Percentiles rank a stretch among this genome's conserved stretches.
Conservation (phyloP, 2,888 invertebrate species). For the Lysandra bellargus region DNA sequence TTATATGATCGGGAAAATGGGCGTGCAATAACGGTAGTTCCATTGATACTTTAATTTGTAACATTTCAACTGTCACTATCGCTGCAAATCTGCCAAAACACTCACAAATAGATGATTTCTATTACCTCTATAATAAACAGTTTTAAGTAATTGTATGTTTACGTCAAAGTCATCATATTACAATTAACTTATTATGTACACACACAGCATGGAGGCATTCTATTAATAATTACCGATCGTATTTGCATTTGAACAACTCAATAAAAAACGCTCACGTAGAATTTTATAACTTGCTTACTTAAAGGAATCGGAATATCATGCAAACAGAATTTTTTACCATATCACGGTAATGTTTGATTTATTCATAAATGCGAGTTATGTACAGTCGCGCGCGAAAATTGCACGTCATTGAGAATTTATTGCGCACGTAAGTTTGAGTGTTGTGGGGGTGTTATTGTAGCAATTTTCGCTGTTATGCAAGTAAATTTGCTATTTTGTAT, state of each 20-base stretch:
- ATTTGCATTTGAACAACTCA: neutral
- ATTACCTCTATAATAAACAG: too few relatives aligned
- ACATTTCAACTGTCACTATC: too few relatives aligned
- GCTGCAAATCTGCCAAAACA: too few relatives aligned
- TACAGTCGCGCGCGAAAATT: conserved; percentile 6
- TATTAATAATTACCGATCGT: neutral
- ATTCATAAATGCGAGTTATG: conserved; percentile 6
- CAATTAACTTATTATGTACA: too few relatives aligned
- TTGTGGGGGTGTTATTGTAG: neutral
- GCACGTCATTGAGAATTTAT: conserved; percentile 14
- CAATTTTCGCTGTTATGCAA: neutral
- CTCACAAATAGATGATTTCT: too few relatives aligned
- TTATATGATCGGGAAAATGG: too few relatives aligned
- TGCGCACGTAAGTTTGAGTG: neutral
- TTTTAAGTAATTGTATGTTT: too few relatives aligned
- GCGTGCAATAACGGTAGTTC: too few relatives aligned
- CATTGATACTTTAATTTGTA: too few relatives aligned
- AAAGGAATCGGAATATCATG: neutral
- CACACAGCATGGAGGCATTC: neutral
- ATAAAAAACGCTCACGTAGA: neutral
- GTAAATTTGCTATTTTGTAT: neutral
- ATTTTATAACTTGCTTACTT: neutral
- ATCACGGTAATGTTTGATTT: conserved; percentile 7
- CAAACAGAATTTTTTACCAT: conserved; percentile 11
- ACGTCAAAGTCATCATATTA: too few relatives aligned